phyloP scores from a whole-genome alignment of 2,888 invertebrate genomes.

The Candidula unifasciata region DNA sequence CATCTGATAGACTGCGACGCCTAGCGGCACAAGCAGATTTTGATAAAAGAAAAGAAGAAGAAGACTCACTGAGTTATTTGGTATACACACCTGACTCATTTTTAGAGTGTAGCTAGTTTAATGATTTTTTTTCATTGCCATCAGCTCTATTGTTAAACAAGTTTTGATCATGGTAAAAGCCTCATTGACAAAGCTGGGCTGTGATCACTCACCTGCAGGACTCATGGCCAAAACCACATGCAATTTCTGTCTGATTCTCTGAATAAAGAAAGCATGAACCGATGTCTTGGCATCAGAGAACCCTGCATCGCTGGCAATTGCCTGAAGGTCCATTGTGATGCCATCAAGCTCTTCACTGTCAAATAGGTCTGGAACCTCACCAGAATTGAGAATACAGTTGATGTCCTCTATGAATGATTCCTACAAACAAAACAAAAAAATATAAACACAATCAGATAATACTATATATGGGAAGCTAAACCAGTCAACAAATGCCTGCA shows the following conservation, averaged over 20 bases:
- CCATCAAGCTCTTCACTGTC: conserved; percentile 77
- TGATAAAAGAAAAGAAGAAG: too few relatives aligned
- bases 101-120: too few relatives aligned
- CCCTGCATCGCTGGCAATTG: conserved; percentile 72
- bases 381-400: conserved; percentile 77
- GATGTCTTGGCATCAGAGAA: conserved; percentile 75
- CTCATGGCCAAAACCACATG: conserved; percentile 77
- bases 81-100: too few relatives aligned
- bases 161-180: too few relatives aligned
- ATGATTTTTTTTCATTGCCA: too few relatives aligned
- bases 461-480: too few relatives aligned
- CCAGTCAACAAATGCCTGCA: too few relatives aligned
- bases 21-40: too few relatives aligned
- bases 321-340: conserved; percentile 76
- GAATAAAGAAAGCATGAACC: conserved; percentile 75
- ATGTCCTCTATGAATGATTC: conserved; percentile 78
- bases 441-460: background rate
- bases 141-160: too few relatives aligned
- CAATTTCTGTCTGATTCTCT: conserved; percentile 74
- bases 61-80: too few relatives aligned
- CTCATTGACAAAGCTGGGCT: too few relatives aligned
- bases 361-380: conserved; percentile 78
- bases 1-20: too few relatives aligned
- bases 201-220: conserved; percentile 70
- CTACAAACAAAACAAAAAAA: conserved; percentile 56